Evolutionary conservation across 2,797 vertebrate genomes (phyloP).

Genomic region (Darevskia nairensis): DNA sequence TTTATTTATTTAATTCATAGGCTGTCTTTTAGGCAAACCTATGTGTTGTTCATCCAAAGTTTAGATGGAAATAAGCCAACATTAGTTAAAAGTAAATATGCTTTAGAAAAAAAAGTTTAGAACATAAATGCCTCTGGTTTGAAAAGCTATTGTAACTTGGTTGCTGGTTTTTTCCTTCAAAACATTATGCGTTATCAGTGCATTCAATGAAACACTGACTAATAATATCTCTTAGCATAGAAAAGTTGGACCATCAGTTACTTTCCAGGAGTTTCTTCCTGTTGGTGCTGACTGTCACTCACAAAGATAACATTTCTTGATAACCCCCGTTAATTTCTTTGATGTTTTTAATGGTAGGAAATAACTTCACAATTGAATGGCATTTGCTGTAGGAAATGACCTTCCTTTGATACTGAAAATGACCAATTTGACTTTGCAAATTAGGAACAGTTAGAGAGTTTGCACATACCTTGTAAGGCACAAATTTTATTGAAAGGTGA

Average conservation of each 20-base stretch:
- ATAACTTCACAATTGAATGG: conserved; percentile 59
- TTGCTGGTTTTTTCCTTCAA: conserved; percentile 37
- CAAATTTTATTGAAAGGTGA: neutral
- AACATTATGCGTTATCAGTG: conserved; percentile 33
- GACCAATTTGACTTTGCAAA: conserved; percentile 2
- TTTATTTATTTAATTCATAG: neutral
- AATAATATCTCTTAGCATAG: conserved; percentile 17
- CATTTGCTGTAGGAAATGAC: conserved; percentile 61
- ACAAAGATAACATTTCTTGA: conserved; percentile 48
- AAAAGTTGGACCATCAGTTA: neutral
- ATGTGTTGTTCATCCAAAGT: neutral
- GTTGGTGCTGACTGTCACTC: conserved; percentile 44
- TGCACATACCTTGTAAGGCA: neutral
- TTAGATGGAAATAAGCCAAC: conserved; percentile 12
- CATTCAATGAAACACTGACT: conserved; percentile 44
- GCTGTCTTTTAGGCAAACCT: neutral
- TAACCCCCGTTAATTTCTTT: conserved; percentile 57
- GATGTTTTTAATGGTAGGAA: conserved; percentile 66
- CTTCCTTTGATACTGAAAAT: conserved; percentile 55
- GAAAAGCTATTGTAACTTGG: conserved; percentile 32
- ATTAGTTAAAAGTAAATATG: neutral
- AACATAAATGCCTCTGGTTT: conserved; percentile 9
- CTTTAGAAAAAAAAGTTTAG: neutral
- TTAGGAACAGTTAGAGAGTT: neutral
- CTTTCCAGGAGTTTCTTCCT: conserved; percentile 54